Percentiles rank a stretch among this genome's conserved stretches.
Conservation (phyloP, 2,113 vertebrate species). For the Callorhinus ursinus region DNA sequence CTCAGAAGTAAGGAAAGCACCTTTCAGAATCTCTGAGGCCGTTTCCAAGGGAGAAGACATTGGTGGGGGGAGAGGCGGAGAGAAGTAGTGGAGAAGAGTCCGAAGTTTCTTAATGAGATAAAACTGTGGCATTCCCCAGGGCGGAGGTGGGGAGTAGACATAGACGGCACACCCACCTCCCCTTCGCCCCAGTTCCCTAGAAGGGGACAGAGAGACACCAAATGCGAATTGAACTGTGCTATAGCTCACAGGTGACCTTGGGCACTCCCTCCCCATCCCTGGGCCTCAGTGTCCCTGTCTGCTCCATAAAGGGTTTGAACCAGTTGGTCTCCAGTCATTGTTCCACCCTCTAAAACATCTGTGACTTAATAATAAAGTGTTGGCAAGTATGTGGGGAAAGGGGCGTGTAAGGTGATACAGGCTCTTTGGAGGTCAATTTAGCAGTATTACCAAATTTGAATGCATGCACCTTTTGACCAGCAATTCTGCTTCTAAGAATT, state of each 20-base stretch:
- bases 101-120: conserved; percentile 43
- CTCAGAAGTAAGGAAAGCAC: conserved; percentile 48
- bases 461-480: neutral
- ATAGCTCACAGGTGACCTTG: neutral
- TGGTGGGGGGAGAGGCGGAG: neutral
- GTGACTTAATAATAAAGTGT: neutral
- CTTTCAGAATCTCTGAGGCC: conserved; percentile 44
- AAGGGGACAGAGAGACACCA: neutral
- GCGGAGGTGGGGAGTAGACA: neutral
- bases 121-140: neutral
- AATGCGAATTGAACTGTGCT: neutral
- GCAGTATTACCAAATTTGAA: neutral
- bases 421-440: neutral
- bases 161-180: neutral
- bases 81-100: neutral
- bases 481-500: neutral
- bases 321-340: neutral
- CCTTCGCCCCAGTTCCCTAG: neutral
- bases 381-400: neutral
- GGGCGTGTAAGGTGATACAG: neutral
- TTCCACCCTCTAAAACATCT: neutral
- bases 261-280: no score
- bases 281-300: neutral
- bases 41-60: conserved; percentile 60
- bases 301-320: neutral